Evolutionary conservation across 2,888 invertebrate genomes (phyloP).

Genomic region (Tribolium freemani): DNA sequence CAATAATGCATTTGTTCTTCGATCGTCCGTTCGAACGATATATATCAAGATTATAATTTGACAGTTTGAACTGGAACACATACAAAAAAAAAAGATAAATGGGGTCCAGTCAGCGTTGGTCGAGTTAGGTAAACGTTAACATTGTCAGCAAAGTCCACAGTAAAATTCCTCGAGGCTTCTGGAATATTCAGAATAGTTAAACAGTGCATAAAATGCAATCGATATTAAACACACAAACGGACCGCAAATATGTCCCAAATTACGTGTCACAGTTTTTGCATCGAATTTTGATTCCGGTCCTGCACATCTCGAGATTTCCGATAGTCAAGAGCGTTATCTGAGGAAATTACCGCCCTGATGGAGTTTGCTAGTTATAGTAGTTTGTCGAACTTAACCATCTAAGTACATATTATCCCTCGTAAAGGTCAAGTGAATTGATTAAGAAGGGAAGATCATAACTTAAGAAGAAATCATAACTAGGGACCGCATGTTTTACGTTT

Average conservation of each 20-base stretch:
- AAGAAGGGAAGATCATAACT: neutral
- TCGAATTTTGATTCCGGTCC: constrained; percentile 3
- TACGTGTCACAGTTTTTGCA: neutral
- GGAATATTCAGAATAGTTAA: constrained; percentile 24
- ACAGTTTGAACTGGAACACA: neutral
- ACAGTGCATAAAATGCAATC: constrained; percentile 26
- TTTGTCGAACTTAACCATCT: constrained; percentile 42
- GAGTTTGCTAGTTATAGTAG: constrained; percentile 43
- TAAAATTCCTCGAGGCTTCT: constrained; percentile 8
- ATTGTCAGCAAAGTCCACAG: neutral
- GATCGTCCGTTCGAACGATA: neutral
- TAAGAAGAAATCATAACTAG: too few relatives aligned
- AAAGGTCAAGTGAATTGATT: constrained; percentile 40
- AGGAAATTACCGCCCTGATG: constrained; percentile 41
- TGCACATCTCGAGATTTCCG: constrained; percentile 24
- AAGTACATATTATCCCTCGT: constrained; percentile 35
- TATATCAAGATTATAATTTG: neutral
- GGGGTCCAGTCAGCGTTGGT: neutral
- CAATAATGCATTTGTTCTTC: neutral
- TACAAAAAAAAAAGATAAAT: neutral
- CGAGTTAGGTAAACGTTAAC: neutral
- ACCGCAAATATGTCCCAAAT: constrained; percentile 9
- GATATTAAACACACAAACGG: constrained; percentile 23
- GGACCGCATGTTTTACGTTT: too few relatives aligned
- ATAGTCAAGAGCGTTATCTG: constrained; percentile 31